Evolutionary conservation across 1,140 invertebrate genomes (phyloP).

Genomic region (Achroia grisella): DNA sequence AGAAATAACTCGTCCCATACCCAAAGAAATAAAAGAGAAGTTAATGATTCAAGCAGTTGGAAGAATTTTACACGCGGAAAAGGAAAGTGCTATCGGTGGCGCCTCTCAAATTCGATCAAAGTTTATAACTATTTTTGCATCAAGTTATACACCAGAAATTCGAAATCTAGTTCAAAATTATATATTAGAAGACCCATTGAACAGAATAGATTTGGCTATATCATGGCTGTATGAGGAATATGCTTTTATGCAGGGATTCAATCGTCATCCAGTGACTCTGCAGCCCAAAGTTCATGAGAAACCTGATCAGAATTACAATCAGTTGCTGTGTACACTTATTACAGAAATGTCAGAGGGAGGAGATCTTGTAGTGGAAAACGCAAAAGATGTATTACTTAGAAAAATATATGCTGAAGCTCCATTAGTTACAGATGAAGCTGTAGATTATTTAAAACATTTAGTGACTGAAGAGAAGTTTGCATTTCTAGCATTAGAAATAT

Average conservation of each 20-base stretch:
- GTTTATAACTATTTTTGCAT: conserved; percentile 88
- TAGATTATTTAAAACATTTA: conserved; percentile 87
- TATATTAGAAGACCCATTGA: conserved; percentile 89
- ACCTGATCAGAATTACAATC: conserved; percentile 87
- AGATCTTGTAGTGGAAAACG: conserved; percentile 74
- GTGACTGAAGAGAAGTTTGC: conserved; percentile 81
- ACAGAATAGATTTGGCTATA: conserved; percentile 88
- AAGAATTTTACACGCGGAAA: conserved; percentile 87
- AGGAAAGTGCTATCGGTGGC: conserved; percentile 79
- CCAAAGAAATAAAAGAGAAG: conserved; percentile 79
- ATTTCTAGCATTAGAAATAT: conserved; percentile 80
- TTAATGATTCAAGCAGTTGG: conserved; percentile 84
- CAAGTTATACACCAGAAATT: conserved; percentile 85
- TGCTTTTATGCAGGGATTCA: conserved; percentile 90
- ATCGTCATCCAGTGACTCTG: conserved; percentile 78
- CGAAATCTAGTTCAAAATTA: conserved; percentile 85
- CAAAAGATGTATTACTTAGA: conserved; percentile 76
- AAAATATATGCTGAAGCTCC: conserved; percentile 95
- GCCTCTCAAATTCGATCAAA: conserved; percentile 81
- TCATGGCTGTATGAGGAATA: conserved; percentile 97
- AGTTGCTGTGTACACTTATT: conserved; percentile 85
- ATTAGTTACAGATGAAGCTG: conserved; percentile 91
- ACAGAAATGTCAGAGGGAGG: conserved; percentile 76
- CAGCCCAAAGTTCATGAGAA: conserved; percentile 77
- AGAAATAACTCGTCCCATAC: conserved; percentile 88